Evolutionary conservation across 2,797 vertebrate genomes (phyloP), one percentile per base, ranked within the genome.

Genomic region (Myotis vivesi): DNA sequence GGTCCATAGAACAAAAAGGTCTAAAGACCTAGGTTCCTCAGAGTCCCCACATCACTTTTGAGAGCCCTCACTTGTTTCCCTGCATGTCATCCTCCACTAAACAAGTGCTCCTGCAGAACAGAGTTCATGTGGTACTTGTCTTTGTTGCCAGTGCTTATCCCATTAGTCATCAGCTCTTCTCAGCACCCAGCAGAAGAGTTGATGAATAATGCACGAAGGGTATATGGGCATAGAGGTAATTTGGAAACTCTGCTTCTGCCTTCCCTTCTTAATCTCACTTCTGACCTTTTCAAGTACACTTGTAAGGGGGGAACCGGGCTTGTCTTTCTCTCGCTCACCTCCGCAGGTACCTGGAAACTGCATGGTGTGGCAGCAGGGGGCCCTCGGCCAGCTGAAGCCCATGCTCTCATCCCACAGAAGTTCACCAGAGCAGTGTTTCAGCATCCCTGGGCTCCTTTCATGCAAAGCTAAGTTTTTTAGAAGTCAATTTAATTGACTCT

Each of bases 171-270:
- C 59, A 30, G 59, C 59, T 62, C 59, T 44, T 85, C 62, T 82
- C 49, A 82, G 49, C 20, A 57, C 33, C 23, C 0, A 20, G 33
- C 36, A 41, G 62, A 89, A 0, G 22, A 71, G 38, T 2, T 57
- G 49, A 81, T 87, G 44, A 87, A 69, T 92, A 95, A 95, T 41
- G 6, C 64, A 87, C 41, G 55, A 80, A 41, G 69, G 9, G 51
- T 69, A 36, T 6, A 23, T 23, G 25, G 36, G n/a, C 69, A 64
- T 57, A 92, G 81, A 90, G n/a, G 33, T 79, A 64, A 94, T 93
- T 89, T 92, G 30, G 38, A 91, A 92, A 62, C 44, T 71, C 55
- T 73, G n/a, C 36, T 82, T 69, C 59, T 41, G 20, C 85, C 41
- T 85, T n/a, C 25, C 87, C 17, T 57, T 84, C 36, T 8, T 84